Evolutionary conservation across 2,113 vertebrate species (phyloP), one percentile per base, ranked within the genome.

Genomic region (Nymphicus hollandicus): DNA sequence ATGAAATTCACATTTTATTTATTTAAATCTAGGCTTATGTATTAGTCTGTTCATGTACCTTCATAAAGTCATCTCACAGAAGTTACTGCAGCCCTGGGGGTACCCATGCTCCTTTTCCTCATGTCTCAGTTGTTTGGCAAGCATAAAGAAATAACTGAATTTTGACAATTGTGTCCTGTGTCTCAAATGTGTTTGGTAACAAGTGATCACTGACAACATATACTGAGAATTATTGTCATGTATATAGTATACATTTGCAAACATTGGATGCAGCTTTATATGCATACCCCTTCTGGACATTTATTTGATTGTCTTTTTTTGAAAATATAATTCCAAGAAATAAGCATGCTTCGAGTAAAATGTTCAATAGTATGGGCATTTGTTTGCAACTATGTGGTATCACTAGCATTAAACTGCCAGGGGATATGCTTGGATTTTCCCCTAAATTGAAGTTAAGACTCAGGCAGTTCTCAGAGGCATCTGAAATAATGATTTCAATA

Each of bases 401-500:
- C 25, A 39, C 46, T 41, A 17, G 37, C 14, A 10, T 68, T 88
- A 55, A 81, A 60, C 24, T 65, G 49, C 50, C 22, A 41, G 47
- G 43, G 39, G 8, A 46, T 84, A 29, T 79, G 33, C 39, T 83
- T 79, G 73, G 29, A 63, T 83, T 95, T 95, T 52, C 29, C 43
- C 29, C 27, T 88, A 61, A 87, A 80, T 53, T 80, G 74, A 81
- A 91, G 58, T 47, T 88, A 82, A 73, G 63, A 31, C 33, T 76
- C 66, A 53, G 39, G 47, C 50, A 72, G 11, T 41, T 53, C 74
- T 89, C 17, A 47, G 56, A 87, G 63, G 31, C 46, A 35, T 49
- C 74, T 70, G 27, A 90, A 95, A 82, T 89, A 78, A 83, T 88
- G 71, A 80, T 88, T 94, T 94, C 74, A 81, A 2, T 87, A 71